Evolutionary conservation across 2,888 invertebrate genomes (phyloP).

Genomic region (Crossocerus cetratus): DNA sequence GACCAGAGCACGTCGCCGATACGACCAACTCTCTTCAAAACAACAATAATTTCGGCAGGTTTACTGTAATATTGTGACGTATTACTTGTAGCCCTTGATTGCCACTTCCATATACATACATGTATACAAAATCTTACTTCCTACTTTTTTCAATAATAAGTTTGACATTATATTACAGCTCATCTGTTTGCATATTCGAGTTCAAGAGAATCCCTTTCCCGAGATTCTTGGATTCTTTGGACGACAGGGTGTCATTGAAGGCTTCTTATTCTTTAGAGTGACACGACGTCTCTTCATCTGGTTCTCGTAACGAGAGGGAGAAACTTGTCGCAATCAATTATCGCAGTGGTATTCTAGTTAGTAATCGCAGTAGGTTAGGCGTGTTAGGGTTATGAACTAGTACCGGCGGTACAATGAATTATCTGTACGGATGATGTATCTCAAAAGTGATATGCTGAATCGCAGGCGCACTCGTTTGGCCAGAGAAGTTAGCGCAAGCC

Average conservation of each 20-base stretch:
- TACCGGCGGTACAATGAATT: conserved; percentile 43
- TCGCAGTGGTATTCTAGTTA: conserved; percentile 33
- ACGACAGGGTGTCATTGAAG: too few relatives aligned
- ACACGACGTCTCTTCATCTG: too few relatives aligned
- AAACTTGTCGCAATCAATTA: too few relatives aligned
- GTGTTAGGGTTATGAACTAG: conserved; percentile 17
- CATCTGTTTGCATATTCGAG: neutral
- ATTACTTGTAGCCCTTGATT: too few relatives aligned
- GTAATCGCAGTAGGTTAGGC: neutral
- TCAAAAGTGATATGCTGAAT: conserved; percentile 60
- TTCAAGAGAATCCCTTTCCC: too few relatives aligned
- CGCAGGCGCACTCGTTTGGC: conserved; percentile 27
- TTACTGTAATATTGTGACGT: too few relatives aligned
- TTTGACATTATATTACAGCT: neutral
- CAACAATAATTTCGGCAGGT: too few relatives aligned
- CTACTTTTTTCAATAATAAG: neutral
- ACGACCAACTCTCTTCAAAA: neutral
- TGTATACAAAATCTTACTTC: too few relatives aligned
- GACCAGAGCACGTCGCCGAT: conserved; percentile 24
- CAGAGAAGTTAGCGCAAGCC: conserved; percentile 60
- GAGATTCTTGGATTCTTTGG: too few relatives aligned
- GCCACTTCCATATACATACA: too few relatives aligned
- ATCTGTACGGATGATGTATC: conserved; percentile 36
- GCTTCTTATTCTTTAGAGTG: too few relatives aligned
- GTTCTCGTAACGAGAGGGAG: too few relatives aligned